Conservation (phyloP, 2,113 vertebrate species). For the Hucho hucho region DNA sequence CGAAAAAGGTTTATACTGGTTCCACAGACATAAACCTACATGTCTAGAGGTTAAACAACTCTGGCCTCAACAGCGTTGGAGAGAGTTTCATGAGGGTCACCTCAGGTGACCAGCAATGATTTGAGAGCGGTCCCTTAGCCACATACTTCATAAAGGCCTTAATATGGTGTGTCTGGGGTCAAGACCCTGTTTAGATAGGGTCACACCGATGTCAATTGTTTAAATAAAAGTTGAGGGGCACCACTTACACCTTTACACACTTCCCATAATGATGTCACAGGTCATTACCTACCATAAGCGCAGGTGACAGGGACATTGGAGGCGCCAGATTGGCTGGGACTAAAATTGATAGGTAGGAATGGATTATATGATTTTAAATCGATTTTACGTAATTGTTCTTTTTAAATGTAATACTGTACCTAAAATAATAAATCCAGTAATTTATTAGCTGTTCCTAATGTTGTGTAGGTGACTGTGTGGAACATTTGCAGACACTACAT, state of each 20-base stretch:
- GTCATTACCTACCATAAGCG: constrained; percentile 63
- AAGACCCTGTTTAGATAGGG: constrained; percentile 71
- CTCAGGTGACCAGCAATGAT: constrained; percentile 65
- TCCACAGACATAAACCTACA: constrained; percentile 37
- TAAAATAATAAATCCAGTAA: constrained; percentile 50
- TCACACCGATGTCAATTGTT: constrained; percentile 71
- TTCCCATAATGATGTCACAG: constrained; percentile 72
- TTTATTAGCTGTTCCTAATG: constrained; percentile 43
- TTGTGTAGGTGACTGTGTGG: constrained; percentile 49
- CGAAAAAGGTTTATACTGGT: constrained; percentile 14
- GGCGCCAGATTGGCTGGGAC: constrained; percentile 37
- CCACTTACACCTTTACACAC: constrained; percentile 72
- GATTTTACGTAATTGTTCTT: constrained; percentile 31
- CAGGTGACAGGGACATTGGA: constrained; percentile 49
- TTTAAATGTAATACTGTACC: neutral
- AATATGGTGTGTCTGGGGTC: constrained; percentile 72
- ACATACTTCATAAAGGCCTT: constrained; percentile 74
- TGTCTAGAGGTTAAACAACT: constrained; percentile 63
- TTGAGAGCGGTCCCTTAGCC: constrained; percentile 64
- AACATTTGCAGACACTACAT: neutral
- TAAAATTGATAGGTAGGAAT: constrained; percentile 51
- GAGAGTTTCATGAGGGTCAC: constrained; percentile 57
- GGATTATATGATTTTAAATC: constrained; percentile 52
- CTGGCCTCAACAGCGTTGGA: constrained; percentile 66
- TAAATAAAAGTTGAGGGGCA: constrained; percentile 76